phyloP scores from a whole-genome alignment of 2,797 vertebrate genomes.

The Kryptopterus vitreolus region DNA sequence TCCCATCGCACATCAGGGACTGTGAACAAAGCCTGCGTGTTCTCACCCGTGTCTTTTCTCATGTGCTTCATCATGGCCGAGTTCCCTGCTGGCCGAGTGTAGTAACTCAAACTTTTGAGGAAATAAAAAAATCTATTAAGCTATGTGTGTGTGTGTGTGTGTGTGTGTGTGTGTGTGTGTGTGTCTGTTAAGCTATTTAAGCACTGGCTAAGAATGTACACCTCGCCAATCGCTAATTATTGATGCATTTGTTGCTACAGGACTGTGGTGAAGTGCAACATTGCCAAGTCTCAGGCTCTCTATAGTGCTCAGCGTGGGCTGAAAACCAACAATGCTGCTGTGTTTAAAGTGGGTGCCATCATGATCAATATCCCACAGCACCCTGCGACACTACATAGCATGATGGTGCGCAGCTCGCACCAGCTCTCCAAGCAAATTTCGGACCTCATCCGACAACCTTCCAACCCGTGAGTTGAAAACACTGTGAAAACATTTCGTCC shows the following conservation, averaged over 20 bases:
- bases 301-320: constrained; percentile 95
- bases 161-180: no score
- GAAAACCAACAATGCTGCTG: constrained; percentile 92
- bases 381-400: constrained; percentile 95
- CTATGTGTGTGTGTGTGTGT: no score
- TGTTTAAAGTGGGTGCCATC: constrained; percentile 95
- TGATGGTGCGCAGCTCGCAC: constrained; percentile 99
- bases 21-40: neutral
- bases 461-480: constrained; percentile 75
- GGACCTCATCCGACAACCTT: constrained; percentile 95
- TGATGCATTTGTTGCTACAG: constrained; percentile 68
- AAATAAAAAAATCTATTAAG: neutral
- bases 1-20: neutral
- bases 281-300: constrained; percentile 96
- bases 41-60: neutral
- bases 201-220: neutral
- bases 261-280: constrained; percentile 98
- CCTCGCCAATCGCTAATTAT: neutral
- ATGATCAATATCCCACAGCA: constrained; percentile 99
- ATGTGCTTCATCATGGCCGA: neutral
- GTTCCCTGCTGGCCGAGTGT: neutral
- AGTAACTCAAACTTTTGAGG: neutral
- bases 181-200: neutral
- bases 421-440: constrained; percentile 99
- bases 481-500: no score